Percentiles rank a stretch among this genome's conserved stretches.
These are phyloP conservation scores for Celastrina argiolus DNA, from an alignment of 2,888 invertebrate species.

Conservation along the genomic window DNA sequence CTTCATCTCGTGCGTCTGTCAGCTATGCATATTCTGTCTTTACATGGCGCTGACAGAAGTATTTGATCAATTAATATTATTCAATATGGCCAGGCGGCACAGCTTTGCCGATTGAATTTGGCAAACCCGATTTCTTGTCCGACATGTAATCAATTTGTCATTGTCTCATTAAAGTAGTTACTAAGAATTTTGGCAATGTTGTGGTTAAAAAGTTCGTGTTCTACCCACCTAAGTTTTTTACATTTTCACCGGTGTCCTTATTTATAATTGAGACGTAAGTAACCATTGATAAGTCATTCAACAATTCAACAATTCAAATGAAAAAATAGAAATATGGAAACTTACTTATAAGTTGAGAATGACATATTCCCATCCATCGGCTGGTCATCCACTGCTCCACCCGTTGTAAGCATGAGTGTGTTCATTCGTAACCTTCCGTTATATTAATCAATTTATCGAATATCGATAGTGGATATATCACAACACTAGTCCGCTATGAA, in stretches of 20 bases:
- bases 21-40: slow-evolving; percentile 33
- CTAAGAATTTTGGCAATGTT: background rate
- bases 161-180: slow-evolving; percentile 11
- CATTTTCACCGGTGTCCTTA: background rate
- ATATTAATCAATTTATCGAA: slow-evolving; percentile 33
- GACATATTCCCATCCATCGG: slow-evolving; percentile 69
- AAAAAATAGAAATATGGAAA: slow-evolving; percentile 28
- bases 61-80: slow-evolving; percentile 35
- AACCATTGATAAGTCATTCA: too few relatives aligned
- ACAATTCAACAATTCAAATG: background rate
- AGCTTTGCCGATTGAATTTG: slow-evolving; percentile 18
- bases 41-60: slow-evolving; percentile 32
- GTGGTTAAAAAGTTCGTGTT: background rate
- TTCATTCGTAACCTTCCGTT: slow-evolving; percentile 57
- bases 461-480: slow-evolving; percentile 34
- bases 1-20: slow-evolving; percentile 58
- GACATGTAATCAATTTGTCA: slow-evolving; percentile 11
- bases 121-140: slow-evolving; percentile 2
- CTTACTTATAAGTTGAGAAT: slow-evolving; percentile 71
- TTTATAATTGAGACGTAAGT: too few relatives aligned
- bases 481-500: slow-evolving; percentile 50
- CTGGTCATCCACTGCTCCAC: slow-evolving; percentile 65
- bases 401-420: slow-evolving; percentile 72
- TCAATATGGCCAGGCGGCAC: slow-evolving; percentile 29
- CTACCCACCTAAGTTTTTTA: background rate